Evolutionary conservation across 2,888 invertebrate genomes (phyloP).

Genomic region (Penaeus monodon): DNA sequence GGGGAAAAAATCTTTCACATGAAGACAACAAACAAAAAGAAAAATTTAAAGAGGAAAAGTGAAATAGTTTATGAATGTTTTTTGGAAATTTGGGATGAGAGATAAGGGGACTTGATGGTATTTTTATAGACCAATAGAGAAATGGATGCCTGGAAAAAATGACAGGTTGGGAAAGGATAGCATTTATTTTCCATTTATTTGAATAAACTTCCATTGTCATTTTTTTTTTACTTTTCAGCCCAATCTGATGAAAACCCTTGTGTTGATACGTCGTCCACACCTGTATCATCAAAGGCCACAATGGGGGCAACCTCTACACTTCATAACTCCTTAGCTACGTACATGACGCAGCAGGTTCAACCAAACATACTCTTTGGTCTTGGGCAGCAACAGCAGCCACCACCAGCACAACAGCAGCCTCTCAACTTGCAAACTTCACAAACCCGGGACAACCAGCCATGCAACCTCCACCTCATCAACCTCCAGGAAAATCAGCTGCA

Average conservation of each 20-base stretch:
- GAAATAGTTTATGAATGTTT: too few species aligned
- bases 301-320: slow-evolving; percentile 60
- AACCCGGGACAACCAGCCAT: slow-evolving; percentile 50
- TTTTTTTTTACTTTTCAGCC: slow-evolving; percentile 40
- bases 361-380: slow-evolving; percentile 60
- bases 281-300: slow-evolving; percentile 43
- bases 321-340: slow-evolving; percentile 60
- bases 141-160: too few species aligned
- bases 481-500: slow-evolving; percentile 35
- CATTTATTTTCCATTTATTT: too few species aligned
- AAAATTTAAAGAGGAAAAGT: too few species aligned
- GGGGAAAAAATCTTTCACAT: too few species aligned
- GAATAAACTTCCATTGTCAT: not conserved
- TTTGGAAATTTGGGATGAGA: too few species aligned
- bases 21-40: too few species aligned
- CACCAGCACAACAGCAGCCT: slow-evolving; percentile 58
- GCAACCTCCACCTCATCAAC: slow-evolving; percentile 49
- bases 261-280: slow-evolving; percentile 36
- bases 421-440: slow-evolving; percentile 63
- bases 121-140: too few species aligned
- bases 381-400: slow-evolving; percentile 56
- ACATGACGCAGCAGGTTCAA: slow-evolving; percentile 60
- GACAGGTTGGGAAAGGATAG: too few species aligned
- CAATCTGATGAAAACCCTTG: slow-evolving; percentile 55
- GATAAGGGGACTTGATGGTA: too few species aligned